Percentiles rank a stretch among this genome's conserved stretches.
These are phyloP conservation scores for Sorex fumeus DNA, from an alignment of 2,113 vertebrate genomes.

Conservation along the genomic window DNA sequence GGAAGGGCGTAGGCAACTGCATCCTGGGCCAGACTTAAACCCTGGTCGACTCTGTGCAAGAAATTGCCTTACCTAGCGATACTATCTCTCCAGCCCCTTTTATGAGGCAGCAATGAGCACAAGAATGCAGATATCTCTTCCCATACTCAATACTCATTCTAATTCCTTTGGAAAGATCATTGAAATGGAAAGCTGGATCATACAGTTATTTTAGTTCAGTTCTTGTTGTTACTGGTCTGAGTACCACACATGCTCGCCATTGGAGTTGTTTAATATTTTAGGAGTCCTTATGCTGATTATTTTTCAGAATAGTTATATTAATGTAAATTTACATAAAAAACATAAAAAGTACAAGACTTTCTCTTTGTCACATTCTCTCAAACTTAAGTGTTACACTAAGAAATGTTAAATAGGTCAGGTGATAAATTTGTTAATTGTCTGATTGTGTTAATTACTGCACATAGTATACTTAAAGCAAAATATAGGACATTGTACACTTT, in stretches of 20 bases:
- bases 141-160: not conserved
- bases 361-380: not conserved
- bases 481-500: not conserved
- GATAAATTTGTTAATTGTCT: not conserved
- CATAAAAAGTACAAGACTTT: not conserved
- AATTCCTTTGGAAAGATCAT: not conserved
- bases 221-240: too few relatives aligned
- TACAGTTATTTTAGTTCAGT: not conserved
- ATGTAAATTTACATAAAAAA: slow-evolving; percentile 15
- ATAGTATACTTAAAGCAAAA: not conserved
- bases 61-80: too few relatives aligned
- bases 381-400: not conserved
- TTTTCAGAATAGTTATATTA: not conserved
- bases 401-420: not conserved
- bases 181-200: not conserved
- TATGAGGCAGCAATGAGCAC: not conserved
- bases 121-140: not conserved
- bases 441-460: not conserved
- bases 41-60: too few relatives aligned
- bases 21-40: too few relatives aligned
- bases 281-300: not conserved
- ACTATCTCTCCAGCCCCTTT: too few relatives aligned
- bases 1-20: too few relatives aligned
- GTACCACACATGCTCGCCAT: not conserved
- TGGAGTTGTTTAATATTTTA: not conserved